phyloP scores from a whole-genome alignment of 1,140 invertebrate genomes.

The Drosophila asahinai region DNA sequence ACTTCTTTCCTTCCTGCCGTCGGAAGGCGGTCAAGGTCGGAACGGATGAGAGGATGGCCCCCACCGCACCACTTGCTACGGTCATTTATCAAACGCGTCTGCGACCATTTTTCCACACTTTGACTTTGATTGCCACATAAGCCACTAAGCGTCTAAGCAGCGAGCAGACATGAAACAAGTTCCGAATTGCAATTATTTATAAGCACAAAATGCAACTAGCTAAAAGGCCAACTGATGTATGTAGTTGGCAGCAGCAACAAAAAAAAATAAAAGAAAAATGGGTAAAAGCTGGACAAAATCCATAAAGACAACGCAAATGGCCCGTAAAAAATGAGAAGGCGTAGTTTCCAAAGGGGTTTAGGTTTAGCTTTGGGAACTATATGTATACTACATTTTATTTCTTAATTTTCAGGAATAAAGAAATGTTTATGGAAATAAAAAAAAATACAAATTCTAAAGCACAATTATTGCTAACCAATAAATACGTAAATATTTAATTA shows the following conservation, averaged over 20 bases:
- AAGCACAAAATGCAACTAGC: conserved; percentile 68
- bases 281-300: conserved; percentile 56
- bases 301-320: conserved; percentile 77
- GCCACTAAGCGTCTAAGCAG: conserved; percentile 13
- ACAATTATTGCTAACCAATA: background rate
- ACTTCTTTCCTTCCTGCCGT: background rate
- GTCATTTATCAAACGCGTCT: conserved; percentile 67
- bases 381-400: background rate
- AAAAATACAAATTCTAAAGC: background rate
- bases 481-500: background rate
- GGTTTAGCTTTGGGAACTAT: background rate
- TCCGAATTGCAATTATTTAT: conserved; percentile 63
- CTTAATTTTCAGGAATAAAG: background rate
- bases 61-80: conserved; percentile 42
- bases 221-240: conserved; percentile 60
- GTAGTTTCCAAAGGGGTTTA: background rate
- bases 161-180: conserved; percentile 66
- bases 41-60: conserved; percentile 11
- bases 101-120: conserved; percentile 59
- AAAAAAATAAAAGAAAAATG: background rate
- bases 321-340: conserved; percentile 53
- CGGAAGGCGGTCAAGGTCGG: conserved; percentile 67
- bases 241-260: conserved; percentile 19
- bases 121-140: conserved; percentile 64
- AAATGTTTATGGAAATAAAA: no score